Conservation (phyloP, 1,140 invertebrate genomes). For the Macrobrachium nipponense region DNA sequence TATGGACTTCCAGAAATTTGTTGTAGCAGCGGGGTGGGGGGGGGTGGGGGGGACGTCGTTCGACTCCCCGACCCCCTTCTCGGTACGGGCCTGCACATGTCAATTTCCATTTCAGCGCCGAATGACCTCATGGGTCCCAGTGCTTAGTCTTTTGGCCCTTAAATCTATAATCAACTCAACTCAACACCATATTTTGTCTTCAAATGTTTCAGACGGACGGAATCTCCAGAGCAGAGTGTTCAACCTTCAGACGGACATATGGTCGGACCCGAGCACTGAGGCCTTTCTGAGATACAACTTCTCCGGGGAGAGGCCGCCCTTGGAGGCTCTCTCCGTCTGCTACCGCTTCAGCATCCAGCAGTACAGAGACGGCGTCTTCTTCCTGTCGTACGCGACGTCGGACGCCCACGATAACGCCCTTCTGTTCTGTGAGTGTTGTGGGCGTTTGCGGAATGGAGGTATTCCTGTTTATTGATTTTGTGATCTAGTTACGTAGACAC, state of each 20-base stretch:
- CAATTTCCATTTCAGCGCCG: too few species aligned
- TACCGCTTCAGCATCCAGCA: conserved; percentile 42
- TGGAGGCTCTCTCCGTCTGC: conserved; percentile 29
- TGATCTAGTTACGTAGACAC: neutral
- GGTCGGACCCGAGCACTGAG: conserved; percentile 20
- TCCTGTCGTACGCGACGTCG: conserved; percentile 46
- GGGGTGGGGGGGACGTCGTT: too few species aligned
- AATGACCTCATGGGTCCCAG: too few species aligned
- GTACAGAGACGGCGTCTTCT: conserved; percentile 45
- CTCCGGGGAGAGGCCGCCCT: neutral
- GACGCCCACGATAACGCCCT: conserved; percentile 40
- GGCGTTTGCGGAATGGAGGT: neutral
- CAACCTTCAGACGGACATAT: conserved; percentile 49
- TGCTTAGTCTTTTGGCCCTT: too few species aligned
- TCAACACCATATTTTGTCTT: too few species aligned
- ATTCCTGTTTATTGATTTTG: too few species aligned
- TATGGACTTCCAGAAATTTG: too few species aligned
- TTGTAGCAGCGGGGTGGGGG: too few species aligned
- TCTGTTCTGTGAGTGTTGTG: conserved; percentile 33
- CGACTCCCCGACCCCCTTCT: too few species aligned
- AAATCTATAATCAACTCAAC: too few species aligned
- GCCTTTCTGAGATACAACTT: conserved; percentile 44
- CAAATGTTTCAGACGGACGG: neutral
- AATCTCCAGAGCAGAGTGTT: conserved; percentile 16
- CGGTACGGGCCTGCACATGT: too few species aligned